Conservation (phyloP, 2,113 vertebrate genomes). For the Dendropsophus ebraccatus region DNA sequence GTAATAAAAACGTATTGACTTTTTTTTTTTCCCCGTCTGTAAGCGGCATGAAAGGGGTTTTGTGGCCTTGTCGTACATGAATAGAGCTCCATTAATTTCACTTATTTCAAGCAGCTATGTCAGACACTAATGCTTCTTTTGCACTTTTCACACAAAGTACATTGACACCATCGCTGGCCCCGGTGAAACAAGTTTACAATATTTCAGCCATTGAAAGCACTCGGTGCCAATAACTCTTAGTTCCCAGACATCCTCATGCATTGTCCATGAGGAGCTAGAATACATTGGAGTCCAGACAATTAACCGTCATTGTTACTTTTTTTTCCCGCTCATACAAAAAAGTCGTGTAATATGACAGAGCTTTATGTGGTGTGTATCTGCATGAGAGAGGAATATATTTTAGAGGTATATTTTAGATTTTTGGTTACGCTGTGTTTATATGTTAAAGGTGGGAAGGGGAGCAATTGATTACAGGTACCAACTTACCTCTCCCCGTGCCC, state of each 20-base stretch:
- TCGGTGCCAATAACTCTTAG: conserved; percentile 69
- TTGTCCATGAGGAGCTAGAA: conserved; percentile 56
- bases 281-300: background rate
- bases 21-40: conserved; percentile 85
- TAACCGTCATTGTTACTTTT: background rate
- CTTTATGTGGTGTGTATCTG: background rate
- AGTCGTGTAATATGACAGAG: background rate
- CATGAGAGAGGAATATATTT: background rate
- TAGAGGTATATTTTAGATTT: too few relatives aligned
- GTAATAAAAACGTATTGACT: conserved; percentile 94
- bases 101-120: conserved; percentile 88
- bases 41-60: conserved; percentile 86
- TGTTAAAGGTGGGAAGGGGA: too few relatives aligned
- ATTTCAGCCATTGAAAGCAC: conserved; percentile 74
- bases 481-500: too few relatives aligned
- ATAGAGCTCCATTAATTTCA: conserved; percentile 90
- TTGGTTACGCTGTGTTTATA: too few relatives aligned
- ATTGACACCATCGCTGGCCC: conserved; percentile 76
- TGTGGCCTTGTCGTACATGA: conserved; percentile 86
- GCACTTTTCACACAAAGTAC: conserved; percentile 82
- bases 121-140: conserved; percentile 85
- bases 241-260: conserved; percentile 65
- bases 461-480: too few relatives aligned
- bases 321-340: background rate
- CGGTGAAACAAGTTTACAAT: conserved; percentile 81